phyloP scores from a whole-genome alignment of 2,797 vertebrate species.

The Gastrophryne carolinensis region DNA sequence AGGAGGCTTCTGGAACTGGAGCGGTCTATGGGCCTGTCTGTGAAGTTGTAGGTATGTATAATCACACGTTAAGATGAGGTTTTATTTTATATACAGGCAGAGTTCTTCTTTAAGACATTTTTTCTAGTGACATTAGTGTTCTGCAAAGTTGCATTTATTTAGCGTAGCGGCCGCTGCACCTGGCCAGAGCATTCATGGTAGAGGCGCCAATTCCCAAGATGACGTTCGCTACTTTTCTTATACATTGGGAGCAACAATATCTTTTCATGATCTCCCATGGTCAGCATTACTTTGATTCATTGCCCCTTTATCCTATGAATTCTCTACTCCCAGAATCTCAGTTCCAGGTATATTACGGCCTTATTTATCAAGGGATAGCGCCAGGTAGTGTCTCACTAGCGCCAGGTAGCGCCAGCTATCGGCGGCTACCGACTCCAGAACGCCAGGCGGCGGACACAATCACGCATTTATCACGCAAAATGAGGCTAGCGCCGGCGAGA shows the following conservation, averaged over 20 bases:
- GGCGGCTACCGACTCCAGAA: background rate
- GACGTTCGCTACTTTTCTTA: background rate
- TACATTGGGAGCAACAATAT: background rate
- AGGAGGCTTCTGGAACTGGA: background rate
- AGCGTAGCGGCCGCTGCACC: background rate
- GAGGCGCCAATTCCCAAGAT: background rate
- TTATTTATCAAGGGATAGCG: background rate
- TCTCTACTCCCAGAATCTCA: background rate
- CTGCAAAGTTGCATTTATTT: background rate
- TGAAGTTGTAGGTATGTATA: background rate
- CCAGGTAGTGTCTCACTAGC: background rate
- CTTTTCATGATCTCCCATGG: background rate
- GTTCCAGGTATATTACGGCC: too few relatives aligned
- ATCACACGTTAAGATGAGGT: too few relatives aligned
- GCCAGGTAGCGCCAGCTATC: background rate
- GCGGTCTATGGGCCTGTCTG: background rate
- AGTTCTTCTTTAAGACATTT: background rate
- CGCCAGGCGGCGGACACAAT: background rate
- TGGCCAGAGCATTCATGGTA: background rate
- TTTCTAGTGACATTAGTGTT: background rate
- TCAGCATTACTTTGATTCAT: background rate
- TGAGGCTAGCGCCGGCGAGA: too few relatives aligned
- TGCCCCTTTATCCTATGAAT: background rate
- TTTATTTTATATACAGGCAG: background rate
- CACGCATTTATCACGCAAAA: too few relatives aligned